Evolutionary conservation across 2,113 vertebrate genomes (phyloP).

Genomic region (Hemichromis elongatus): DNA sequence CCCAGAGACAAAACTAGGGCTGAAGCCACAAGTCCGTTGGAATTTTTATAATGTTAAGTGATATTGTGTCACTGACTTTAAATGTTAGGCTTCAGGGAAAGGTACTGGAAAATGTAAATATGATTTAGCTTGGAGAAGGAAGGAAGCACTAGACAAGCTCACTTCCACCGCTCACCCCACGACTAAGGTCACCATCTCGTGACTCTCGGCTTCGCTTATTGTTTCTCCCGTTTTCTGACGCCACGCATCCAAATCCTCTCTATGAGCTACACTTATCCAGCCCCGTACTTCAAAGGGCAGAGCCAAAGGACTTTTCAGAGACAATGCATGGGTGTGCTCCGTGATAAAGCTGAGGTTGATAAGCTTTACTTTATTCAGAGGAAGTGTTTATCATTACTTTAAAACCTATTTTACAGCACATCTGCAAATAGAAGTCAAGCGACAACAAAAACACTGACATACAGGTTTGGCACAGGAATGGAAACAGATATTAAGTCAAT

Average conservation of each 20-base stretch:
- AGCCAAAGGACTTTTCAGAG: not conserved
- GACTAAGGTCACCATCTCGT: not conserved
- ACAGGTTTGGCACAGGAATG: not conserved
- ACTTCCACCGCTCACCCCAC: slow-evolving; percentile 28
- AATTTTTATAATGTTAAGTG: slow-evolving; percentile 75
- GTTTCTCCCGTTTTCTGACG: not conserved
- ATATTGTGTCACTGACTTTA: slow-evolving; percentile 72
- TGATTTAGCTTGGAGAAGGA: slow-evolving; percentile 51
- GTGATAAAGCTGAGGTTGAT: not conserved
- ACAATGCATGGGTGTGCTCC: not conserved
- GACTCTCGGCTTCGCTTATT: not conserved
- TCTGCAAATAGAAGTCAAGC: not conserved
- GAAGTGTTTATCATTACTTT: not conserved
- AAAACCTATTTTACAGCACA: not conserved
- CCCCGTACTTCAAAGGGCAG: not conserved
- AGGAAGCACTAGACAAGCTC: slow-evolving; percentile 40
- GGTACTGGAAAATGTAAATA: slow-evolving; percentile 48
- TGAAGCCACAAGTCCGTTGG: slow-evolving; percentile 53
- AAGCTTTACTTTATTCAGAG: not conserved
- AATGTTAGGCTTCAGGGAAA: slow-evolving; percentile 40
- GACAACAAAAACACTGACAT: not conserved
- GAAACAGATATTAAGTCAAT: slow-evolving; percentile 16
- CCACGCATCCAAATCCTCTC: not conserved
- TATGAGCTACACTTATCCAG: slow-evolving; percentile 3
- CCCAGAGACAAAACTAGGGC: slow-evolving; percentile 66